Base-by-base conservation (phyloP, 2,888 invertebrate species). In the Microplitis manilae region DNA sequence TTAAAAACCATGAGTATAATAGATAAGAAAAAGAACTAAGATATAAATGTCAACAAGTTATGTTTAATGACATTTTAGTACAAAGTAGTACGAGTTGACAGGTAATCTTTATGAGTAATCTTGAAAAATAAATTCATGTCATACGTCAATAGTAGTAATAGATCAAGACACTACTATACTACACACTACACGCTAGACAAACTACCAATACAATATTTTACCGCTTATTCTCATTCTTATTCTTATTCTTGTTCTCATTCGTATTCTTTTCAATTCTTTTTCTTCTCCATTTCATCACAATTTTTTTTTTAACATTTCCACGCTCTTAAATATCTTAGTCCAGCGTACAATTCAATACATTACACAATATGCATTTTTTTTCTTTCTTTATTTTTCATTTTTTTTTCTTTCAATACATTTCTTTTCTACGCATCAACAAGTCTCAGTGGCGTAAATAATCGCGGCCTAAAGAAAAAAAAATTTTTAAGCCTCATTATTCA, bases 401-500 rank as follows among this genome's bases (percentile, higher is more conserved):
- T 40, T 20, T 20, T 65, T 65, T 77, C 69, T 41, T 59, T 62
- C n/a, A 50, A 17, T 61, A 61, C 17, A 61, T 61, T 68, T 40
- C 61, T 68, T 13, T 30, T 72, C 41, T 64, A 59, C 38, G 73
- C 77, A 67, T 81, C 13, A 50, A 50, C 30, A 30, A 30, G 30
- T 30, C 82, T 80, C 79, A 80, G 79, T 76, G 79, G 82, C 82
- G 83, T 85, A 80, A 79, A 84, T 85, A 86, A 86, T 86, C 85
- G 85, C 81, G 8, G 30, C 30, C 30, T 30, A 30, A 30, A 30
- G 30, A 50, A 50, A 13, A 50, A 50, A 50, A 9, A 5, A 13
- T 50, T 50, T 13, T 50, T 50, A 50, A 50, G 50, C 50, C 50
- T 50, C 50, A 68, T 40, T 41, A 20, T 17, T 7, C 68, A 20